A percentile compares a stretch with the other conserved stretches of the same genome.
Evolutionary conservation across 2,113 vertebrate genomes (phyloP).

Genomic region (Clupea harengus): DNA sequence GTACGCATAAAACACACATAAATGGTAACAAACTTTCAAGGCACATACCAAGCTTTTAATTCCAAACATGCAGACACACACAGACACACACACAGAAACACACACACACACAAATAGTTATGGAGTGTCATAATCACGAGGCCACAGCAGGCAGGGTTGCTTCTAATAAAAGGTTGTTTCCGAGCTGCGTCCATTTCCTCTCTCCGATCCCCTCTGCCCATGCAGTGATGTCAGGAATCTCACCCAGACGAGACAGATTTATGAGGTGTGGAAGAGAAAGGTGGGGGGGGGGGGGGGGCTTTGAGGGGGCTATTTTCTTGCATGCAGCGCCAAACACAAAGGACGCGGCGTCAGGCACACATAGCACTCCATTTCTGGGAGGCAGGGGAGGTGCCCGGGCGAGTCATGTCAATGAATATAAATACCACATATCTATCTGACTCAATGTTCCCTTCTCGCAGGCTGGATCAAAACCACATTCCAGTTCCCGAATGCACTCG

Average conservation of each 20-base stretch:
- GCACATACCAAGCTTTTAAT: not conserved
- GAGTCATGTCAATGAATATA: constrained; percentile 7
- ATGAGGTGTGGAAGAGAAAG: constrained; percentile 46
- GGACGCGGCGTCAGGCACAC: not conserved
- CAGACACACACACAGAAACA: not conserved
- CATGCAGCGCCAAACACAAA: not conserved
- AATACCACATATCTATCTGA: not conserved
- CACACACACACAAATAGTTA: not conserved
- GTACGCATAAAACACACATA: not conserved
- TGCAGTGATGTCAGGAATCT: constrained; percentile 48
- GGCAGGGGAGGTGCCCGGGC: not conserved
- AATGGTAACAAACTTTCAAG: not conserved
- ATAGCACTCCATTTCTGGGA: not conserved
- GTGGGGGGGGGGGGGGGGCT: not conserved
- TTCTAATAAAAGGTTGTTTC: constrained; percentile 14
- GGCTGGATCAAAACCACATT: constrained; percentile 11
- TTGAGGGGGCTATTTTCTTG: not conserved
- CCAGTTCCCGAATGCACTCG: constrained; percentile 3
- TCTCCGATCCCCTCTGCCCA: not conserved
- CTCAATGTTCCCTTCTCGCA: constrained; percentile 6
- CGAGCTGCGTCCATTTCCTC: not conserved
- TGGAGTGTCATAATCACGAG: constrained; percentile 13
- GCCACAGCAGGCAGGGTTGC: not conserved
- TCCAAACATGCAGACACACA: not conserved
- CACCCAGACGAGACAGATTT: constrained; percentile 57